Percentiles rank a stretch among this genome's conserved stretches.
phyloP scores from a whole-genome alignment of 92 coral and sea anemone species.

The Porites cylindrica region DNA sequence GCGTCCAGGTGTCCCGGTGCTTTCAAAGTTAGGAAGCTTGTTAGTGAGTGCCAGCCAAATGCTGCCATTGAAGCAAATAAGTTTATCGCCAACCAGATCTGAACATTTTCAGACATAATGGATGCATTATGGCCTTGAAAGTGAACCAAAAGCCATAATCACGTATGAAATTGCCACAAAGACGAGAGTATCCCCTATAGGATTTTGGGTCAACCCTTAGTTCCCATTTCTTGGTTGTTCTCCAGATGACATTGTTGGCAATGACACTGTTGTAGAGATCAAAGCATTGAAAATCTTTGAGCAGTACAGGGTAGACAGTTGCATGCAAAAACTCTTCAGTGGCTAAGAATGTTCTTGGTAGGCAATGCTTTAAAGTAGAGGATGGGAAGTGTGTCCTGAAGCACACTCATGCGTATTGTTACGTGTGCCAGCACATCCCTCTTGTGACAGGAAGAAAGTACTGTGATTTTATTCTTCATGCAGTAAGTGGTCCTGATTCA shows the following conservation, averaged over 20 bases:
- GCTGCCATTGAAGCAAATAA: conserved; percentile 31
- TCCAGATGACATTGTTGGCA: conserved; percentile 65
- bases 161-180: conserved; percentile 43
- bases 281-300: conserved; percentile 59
- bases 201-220: conserved; percentile 72
- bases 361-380: conserved; percentile 60
- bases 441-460: conserved; percentile 61
- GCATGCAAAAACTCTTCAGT: conserved; percentile 16
- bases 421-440: conserved; percentile 58
- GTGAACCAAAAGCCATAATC: conserved; percentile 36
- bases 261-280: conserved; percentile 56
- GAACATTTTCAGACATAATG: conserved; percentile 35
- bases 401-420: conserved; percentile 54
- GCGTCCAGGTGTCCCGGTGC: conserved; percentile 25
- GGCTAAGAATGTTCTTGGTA: conserved; percentile 45
- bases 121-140: conserved; percentile 58
- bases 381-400: conserved; percentile 52
- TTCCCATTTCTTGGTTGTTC: conserved; percentile 71
- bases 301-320: conserved; percentile 52
- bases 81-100: neutral
- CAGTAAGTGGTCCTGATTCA: conserved; percentile 58
- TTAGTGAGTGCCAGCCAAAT: conserved; percentile 21
- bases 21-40: conserved; percentile 35
- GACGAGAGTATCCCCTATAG: conserved; percentile 31
- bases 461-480: conserved; percentile 61